Evolutionary conservation across 2,113 vertebrate genomes (phyloP).

Genomic region (Sebastes fasciatus): DNA sequence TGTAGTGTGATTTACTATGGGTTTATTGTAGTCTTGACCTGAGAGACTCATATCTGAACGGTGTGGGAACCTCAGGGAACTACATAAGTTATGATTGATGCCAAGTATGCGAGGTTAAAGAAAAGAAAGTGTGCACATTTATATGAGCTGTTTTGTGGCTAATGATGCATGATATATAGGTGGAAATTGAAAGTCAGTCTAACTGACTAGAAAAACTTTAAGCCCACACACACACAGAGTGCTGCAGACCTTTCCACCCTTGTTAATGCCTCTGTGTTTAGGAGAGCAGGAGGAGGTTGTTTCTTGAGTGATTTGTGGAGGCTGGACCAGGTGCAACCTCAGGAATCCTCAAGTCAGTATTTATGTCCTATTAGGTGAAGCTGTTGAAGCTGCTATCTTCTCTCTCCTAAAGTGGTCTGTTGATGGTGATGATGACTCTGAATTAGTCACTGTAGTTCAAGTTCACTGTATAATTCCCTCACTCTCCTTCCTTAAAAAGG

Average conservation of each 20-base stretch:
- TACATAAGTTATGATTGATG: slow-evolving; percentile 25
- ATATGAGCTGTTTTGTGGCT: slow-evolving; percentile 26
- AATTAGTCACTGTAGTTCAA: slow-evolving; percentile 16
- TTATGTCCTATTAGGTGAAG: slow-evolving; percentile 42
- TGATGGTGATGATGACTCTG: slow-evolving; percentile 12
- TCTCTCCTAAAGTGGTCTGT: background rate
- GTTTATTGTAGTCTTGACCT: background rate
- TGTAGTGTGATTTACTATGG: background rate
- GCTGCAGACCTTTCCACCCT: slow-evolving; percentile 3
- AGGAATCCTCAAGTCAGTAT: slow-evolving; percentile 28
- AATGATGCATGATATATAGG: slow-evolving; percentile 24
- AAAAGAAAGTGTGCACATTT: background rate
- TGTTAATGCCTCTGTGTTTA: background rate
- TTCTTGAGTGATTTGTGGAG: slow-evolving; percentile 54
- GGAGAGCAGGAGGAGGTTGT: slow-evolving; percentile 2
- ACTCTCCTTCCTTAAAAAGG: background rate
- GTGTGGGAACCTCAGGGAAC: slow-evolving; percentile 4
- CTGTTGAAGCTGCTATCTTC: slow-evolving; percentile 36
- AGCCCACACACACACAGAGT: slow-evolving; percentile 32
- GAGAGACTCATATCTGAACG: background rate
- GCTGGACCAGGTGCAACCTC: slow-evolving; percentile 49
- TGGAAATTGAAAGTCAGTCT: slow-evolving; percentile 33
- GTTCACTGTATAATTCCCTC: slow-evolving; percentile 11
- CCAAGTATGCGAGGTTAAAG: background rate
- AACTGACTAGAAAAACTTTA: background rate